Percentiles rank a stretch among this genome's conserved stretches.
Evolutionary conservation across 2,113 vertebrate genomes (phyloP).

Genomic region (Podiceps cristatus): DNA sequence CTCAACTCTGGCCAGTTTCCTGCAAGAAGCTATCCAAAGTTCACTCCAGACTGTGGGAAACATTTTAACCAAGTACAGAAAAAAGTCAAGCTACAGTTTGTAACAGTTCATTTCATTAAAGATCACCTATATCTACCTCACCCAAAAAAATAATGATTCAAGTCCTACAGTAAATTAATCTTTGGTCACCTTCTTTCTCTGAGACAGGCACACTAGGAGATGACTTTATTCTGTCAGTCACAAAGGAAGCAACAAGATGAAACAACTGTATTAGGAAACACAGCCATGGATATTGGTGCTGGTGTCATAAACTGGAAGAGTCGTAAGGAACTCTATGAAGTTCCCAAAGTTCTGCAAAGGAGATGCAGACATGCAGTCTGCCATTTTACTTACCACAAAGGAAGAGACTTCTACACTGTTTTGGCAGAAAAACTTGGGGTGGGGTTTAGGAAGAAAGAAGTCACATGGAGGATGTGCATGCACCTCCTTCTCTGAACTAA

Average conservation of each 20-base stretch:
- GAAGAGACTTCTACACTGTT: background rate
- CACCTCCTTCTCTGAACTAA: background rate
- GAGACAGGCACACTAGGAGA: background rate
- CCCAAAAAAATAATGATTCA: background rate
- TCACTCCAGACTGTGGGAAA: background rate
- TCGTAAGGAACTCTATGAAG: background rate
- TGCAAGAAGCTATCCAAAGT: background rate
- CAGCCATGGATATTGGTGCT: background rate
- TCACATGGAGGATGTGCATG: background rate
- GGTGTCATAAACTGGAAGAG: background rate
- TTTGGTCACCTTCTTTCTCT: background rate
- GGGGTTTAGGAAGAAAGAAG: background rate
- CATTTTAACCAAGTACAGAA: background rate
- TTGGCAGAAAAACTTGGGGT: background rate
- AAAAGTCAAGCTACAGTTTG: background rate
- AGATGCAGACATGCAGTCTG: background rate
- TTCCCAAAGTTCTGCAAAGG: background rate
- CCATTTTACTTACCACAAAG: background rate
- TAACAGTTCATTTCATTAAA: background rate
- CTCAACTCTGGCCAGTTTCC: background rate
- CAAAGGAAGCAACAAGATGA: background rate
- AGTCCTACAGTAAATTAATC: background rate
- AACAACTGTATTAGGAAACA: background rate
- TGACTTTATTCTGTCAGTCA: background rate
- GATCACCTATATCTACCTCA: background rate